These are phyloP conservation scores for Alviniconcha strummeri DNA, from an alignment of 2,888 invertebrate species.

Conservation along the genomic window DNA sequence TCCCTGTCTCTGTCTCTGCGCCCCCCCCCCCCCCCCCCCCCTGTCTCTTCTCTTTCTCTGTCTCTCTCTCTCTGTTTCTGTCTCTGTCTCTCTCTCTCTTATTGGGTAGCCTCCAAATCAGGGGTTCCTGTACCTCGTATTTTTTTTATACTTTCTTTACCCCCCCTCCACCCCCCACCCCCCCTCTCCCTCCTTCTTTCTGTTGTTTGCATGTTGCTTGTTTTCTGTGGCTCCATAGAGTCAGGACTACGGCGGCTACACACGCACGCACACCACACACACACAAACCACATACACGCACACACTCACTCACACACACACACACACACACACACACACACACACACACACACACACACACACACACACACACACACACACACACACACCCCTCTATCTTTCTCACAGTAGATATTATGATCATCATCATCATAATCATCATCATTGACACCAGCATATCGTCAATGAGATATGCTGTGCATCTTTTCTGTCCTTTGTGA, in stretches of 20 bases:
- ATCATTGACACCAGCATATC: too few species aligned
- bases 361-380: neutral
- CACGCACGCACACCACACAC: conserved; percentile 3
- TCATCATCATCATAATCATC: too few species aligned
- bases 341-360: conserved; percentile 9
- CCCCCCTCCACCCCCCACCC: too few species aligned
- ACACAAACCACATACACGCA: neutral
- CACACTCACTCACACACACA: neutral
- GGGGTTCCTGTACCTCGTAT: neutral
- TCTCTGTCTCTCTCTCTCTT: neutral
- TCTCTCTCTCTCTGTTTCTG: neutral
- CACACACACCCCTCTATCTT: neutral
- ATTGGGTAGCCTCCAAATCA: neutral
- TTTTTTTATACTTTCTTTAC: neutral
- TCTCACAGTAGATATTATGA: too few species aligned
- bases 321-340: neutral
- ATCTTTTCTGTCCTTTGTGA: too few species aligned
- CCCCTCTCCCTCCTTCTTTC: neutral
- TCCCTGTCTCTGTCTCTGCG: neutral
- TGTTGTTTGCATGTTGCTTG: neutral
- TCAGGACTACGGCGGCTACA: neutral
- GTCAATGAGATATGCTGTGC: too few species aligned
- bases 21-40: too few species aligned
- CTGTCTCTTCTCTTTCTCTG: too few species aligned
- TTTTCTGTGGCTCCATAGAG: neutral